Conservation (phyloP, 2,113 vertebrate genomes). For the Poicephalus meyeri region DNA sequence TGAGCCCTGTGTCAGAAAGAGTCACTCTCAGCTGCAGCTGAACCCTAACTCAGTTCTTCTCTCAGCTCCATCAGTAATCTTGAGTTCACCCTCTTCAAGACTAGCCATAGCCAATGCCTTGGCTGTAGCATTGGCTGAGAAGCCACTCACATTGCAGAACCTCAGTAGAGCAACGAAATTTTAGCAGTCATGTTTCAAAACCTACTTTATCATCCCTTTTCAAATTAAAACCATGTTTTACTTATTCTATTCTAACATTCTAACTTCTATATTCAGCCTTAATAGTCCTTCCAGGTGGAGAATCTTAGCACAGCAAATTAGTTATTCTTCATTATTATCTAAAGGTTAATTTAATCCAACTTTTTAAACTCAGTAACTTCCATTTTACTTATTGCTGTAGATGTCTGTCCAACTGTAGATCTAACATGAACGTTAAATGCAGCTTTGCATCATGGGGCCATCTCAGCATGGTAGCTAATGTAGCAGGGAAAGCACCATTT, state of each 20-base stretch:
- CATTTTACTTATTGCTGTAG: not conserved
- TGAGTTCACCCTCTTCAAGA: not conserved
- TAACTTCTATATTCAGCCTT: not conserved
- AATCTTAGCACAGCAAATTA: not conserved
- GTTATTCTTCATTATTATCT: not conserved
- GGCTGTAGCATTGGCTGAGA: not conserved
- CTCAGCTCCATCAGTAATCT: not conserved
- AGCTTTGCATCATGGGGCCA: not conserved
- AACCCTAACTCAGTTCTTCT: not conserved
- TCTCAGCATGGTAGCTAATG: not conserved
- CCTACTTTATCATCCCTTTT: not conserved
- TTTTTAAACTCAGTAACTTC: not conserved
- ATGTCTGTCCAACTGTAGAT: not conserved
- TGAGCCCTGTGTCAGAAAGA: not conserved
- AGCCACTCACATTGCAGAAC: not conserved
- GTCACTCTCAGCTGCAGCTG: not conserved
- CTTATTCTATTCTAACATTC: not conserved
- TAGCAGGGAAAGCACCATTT: not conserved
- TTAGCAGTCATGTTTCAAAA: not conserved
- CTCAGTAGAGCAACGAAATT: not conserved
- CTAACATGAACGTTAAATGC: not conserved
- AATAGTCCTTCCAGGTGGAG: not conserved
- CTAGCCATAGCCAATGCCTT: not conserved
- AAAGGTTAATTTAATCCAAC: not conserved
- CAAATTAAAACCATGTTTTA: not conserved